phyloP scores from a whole-genome alignment of 2,797 vertebrate species.

The Semotilus atromaculatus region DNA sequence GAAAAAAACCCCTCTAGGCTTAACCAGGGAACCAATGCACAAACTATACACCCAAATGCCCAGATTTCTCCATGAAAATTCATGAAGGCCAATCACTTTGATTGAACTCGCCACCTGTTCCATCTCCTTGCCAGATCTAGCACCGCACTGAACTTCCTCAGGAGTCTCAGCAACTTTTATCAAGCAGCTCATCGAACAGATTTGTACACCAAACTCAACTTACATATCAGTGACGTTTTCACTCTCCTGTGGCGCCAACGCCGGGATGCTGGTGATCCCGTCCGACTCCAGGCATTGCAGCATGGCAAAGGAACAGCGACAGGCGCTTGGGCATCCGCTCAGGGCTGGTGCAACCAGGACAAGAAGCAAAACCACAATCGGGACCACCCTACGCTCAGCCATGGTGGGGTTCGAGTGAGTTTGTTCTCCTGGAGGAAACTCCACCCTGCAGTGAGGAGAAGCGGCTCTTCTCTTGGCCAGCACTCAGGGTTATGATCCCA shows the following conservation, averaged over 20 bases:
- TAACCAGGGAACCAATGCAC: background rate
- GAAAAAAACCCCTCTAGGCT: background rate
- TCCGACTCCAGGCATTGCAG: constrained; percentile 77
- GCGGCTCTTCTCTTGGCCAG: constrained; percentile 58
- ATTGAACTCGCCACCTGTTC: constrained; percentile 39
- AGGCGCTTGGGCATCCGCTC: constrained; percentile 74
- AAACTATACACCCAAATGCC: constrained; percentile 18
- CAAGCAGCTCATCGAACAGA: background rate
- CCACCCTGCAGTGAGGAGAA: constrained; percentile 48
- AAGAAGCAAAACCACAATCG: constrained; percentile 65
- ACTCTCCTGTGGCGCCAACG: constrained; percentile 74
- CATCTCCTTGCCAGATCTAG: constrained; percentile 5
- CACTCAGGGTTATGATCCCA: constrained; percentile 66
- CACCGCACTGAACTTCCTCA: background rate
- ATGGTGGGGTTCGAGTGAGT: constrained; percentile 55
- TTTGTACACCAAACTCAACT: constrained; percentile 63
- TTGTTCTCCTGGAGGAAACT: constrained; percentile 49
- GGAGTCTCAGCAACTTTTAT: background rate
- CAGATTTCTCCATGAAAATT: constrained; percentile 21
- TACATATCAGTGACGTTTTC: constrained; percentile 85
- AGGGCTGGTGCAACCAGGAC: constrained; percentile 62
- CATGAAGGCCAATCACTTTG: constrained; percentile 30
- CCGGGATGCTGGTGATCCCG: constrained; percentile 71
- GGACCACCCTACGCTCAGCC: constrained; percentile 60
- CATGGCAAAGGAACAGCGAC: constrained; percentile 77